Conservation (phyloP, 1,140 invertebrate genomes). For the Ruditapes philippinarum region DNA sequence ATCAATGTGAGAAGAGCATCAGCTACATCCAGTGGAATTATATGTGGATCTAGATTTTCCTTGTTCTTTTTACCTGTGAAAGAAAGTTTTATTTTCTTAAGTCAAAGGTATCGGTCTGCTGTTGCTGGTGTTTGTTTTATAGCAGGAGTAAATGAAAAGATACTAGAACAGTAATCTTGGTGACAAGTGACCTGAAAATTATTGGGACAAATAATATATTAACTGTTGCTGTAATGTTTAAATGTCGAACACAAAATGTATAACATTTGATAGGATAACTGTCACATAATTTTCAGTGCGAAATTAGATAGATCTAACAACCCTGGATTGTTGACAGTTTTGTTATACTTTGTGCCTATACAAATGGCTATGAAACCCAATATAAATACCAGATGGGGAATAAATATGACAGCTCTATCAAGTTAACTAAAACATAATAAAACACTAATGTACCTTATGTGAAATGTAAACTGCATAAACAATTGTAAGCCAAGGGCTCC, state of each 20-base stretch:
- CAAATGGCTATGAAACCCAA: too few species aligned
- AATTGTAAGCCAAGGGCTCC: conserved; percentile 24
- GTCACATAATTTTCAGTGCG: too few species aligned
- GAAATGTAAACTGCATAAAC: neutral
- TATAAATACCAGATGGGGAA: too few species aligned
- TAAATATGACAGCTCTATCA: too few species aligned
- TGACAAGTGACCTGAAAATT: neutral
- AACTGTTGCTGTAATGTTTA: too few species aligned
- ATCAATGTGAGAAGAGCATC: neutral
- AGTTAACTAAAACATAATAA: neutral
- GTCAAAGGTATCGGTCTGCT: neutral
- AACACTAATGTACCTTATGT: neutral
- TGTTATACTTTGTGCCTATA: too few species aligned
- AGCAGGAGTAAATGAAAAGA: neutral
- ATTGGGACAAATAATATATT: neutral
- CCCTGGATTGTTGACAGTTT: too few species aligned
- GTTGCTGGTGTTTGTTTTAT: neutral
- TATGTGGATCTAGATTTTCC: too few species aligned
- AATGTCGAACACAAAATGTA: too few species aligned
- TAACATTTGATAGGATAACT: too few species aligned
- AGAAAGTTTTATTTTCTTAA: neutral
- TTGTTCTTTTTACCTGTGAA: neutral
- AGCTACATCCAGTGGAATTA: neutral
- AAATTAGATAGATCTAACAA: too few species aligned
- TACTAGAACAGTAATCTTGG: neutral